phyloP scores from a whole-genome alignment of 2,797 vertebrate species.

The Coracias cyanogaster region DNA sequence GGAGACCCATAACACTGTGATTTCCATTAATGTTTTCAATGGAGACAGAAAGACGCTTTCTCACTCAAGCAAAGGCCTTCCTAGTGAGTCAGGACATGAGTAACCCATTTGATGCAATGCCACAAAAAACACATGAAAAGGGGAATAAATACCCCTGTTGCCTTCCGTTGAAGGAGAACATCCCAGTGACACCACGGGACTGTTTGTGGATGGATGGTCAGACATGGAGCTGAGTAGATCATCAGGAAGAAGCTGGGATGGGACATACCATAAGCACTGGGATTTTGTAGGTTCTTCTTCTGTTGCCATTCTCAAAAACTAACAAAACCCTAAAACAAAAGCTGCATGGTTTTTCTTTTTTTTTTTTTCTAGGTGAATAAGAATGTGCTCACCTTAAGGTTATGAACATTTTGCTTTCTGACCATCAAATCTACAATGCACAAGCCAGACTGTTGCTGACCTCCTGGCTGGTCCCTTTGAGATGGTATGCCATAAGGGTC shows the following conservation, averaged over 20 bases:
- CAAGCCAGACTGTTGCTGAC: too few relatives aligned
- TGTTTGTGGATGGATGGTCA: rapidly evolving
- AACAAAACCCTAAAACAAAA: not conserved
- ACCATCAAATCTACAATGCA: not conserved
- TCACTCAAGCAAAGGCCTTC: not conserved
- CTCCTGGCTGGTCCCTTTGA: not conserved
- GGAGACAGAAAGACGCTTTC: not conserved
- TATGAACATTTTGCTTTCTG: not conserved
- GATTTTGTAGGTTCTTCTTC: not conserved
- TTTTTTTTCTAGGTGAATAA: not conserved
- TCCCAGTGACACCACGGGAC: rapidly evolving
- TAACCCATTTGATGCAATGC: not conserved
- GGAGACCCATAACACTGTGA: not conserved
- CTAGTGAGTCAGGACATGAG: not conserved
- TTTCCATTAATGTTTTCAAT: not conserved
- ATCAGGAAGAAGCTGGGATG: not conserved
- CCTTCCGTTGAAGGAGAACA: not conserved
- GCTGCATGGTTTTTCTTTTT: not conserved
- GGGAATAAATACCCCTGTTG: not conserved
- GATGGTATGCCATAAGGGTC: not conserved
- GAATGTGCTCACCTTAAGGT: not conserved
- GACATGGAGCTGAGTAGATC: not conserved
- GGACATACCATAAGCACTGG: not conserved
- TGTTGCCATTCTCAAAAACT: not conserved
- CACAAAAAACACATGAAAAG: not conserved